phyloP scores from a whole-genome alignment of 2,797 vertebrate genomes.

The Miopithecus talapoin region DNA sequence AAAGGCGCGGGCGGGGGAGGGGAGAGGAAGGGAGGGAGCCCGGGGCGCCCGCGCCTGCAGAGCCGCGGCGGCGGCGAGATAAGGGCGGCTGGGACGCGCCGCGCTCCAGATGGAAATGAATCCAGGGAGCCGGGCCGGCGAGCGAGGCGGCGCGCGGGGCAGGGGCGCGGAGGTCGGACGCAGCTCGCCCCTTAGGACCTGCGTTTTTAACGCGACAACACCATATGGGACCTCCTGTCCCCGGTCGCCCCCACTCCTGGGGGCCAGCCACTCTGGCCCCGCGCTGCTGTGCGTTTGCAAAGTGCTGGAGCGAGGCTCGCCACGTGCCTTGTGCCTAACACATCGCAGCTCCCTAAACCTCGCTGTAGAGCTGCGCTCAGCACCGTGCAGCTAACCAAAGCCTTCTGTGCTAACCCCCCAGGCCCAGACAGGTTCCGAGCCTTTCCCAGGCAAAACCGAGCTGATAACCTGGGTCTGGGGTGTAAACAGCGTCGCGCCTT shows the following conservation, averaged over 20 bases:
- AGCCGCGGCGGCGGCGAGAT: constrained; percentile 53
- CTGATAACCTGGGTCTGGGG: background rate
- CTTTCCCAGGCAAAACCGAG: background rate
- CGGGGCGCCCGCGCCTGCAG: constrained; percentile 67
- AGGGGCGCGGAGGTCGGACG: background rate
- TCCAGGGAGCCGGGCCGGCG: constrained; percentile 28
- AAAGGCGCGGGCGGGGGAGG: constrained; percentile 65
- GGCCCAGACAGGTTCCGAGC: background rate
- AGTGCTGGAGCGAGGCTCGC: constrained; percentile 8
- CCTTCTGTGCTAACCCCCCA: background rate
- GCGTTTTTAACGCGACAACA: background rate
- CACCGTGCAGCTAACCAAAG: background rate
- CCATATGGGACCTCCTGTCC: background rate
- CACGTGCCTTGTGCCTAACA: background rate
- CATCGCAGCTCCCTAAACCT: background rate
- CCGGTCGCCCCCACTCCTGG: background rate
- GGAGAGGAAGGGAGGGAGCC: constrained; percentile 42
- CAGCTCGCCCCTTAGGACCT: background rate
- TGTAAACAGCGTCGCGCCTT: background rate
- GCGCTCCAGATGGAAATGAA: constrained; percentile 67
- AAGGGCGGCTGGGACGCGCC: constrained; percentile 44
- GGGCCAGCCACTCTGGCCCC: background rate
- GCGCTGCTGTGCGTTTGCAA: background rate
- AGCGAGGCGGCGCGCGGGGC: background rate
- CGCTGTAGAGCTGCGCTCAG: background rate